Evolutionary conservation across 2,797 vertebrate genomes (phyloP), one percentile per base, ranked within the genome.

Genomic region (Eupleurogrammus muticus): DNA sequence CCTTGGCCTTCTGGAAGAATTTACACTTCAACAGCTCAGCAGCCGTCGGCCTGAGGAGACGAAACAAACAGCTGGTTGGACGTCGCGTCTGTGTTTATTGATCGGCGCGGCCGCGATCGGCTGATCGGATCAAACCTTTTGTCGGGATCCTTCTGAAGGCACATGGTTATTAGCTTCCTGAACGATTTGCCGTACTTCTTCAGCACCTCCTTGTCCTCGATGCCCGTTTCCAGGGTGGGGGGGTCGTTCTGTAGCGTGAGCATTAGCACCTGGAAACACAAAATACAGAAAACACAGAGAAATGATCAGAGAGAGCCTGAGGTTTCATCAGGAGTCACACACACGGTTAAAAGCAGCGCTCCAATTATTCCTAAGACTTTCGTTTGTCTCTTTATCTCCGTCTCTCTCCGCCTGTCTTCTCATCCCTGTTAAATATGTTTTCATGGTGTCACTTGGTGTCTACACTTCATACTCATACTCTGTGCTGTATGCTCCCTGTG

Each of bases 1-100:
- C 98, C 97, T 99, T 99, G 85, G 98, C 97, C 95, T 99, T 99
- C 94, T 99, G 97, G 94, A 99, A 98, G 93, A 99, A 97, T 97
- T 99, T 99, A 94, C 97, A 97, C 95, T 99, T 99, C 95, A 99
- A 95, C 93, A 99, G 97, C 94, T 99, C 98, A 87, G 97, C 95
- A 73, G 98, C 96, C 90, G 98, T 97, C 58, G 98, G 97, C 94
- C 98, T 99, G 28, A 28, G 86, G 34, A 93, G 91, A 94, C 81
- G 93, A 90, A 60, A n/a, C n/a, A n/a, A n/a, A n/a, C n/a, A n/a
- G n/a, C n/a, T n/a, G n/a, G n/a, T n/a, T n/a, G n/a, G n/a, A n/a
- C n/a, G n/a, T n/a, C n/a, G n/a, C n/a, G n/a, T n/a, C n/a, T n/a
- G n/a, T n/a, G n/a, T n/a, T n/a, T n/a, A n/a, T n/a, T n/a, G n/a